Evolutionary conservation across 2,113 vertebrate genomes (phyloP).

Genomic region (Ptyas mucosa): DNA sequence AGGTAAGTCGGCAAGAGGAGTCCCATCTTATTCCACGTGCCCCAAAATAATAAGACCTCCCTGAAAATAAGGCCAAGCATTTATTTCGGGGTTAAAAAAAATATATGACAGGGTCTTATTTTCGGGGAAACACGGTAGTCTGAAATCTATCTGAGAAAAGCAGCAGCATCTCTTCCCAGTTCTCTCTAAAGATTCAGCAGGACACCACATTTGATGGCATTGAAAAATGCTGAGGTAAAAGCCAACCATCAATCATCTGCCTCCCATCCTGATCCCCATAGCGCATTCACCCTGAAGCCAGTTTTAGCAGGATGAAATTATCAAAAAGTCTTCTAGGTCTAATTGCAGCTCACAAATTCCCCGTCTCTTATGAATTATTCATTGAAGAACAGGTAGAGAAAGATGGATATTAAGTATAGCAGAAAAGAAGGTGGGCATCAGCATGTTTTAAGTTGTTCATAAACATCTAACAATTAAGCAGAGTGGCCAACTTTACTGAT

Average conservation of each 20-base stretch:
- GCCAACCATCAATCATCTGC: neutral
- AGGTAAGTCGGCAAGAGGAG: no score
- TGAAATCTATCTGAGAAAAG: neutral
- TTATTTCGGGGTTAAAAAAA: no score
- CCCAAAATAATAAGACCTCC: no score
- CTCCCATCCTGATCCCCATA: neutral
- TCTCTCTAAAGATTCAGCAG: neutral
- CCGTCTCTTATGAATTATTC: neutral
- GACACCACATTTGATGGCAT: neutral
- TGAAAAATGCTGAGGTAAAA: neutral
- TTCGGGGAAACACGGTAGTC: neutral
- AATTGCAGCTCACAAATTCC: neutral
- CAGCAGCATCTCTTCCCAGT: neutral
- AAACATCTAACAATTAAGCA: neutral
- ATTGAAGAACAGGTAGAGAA: neutral
- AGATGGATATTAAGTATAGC: neutral
- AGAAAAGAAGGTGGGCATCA: neutral
- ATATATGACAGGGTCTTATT: no score
- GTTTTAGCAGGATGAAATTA: neutral
- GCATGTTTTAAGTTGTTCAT: neutral
- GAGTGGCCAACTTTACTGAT: neutral
- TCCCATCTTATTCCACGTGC: no score
- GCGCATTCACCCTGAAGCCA: neutral
- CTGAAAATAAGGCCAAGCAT: no score
- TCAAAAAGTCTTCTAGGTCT: neutral